Evolutionary conservation across 2,113 vertebrate genomes (phyloP), one percentile per base, ranked within the genome.

Genomic region (Embiotoca jacksoni): DNA sequence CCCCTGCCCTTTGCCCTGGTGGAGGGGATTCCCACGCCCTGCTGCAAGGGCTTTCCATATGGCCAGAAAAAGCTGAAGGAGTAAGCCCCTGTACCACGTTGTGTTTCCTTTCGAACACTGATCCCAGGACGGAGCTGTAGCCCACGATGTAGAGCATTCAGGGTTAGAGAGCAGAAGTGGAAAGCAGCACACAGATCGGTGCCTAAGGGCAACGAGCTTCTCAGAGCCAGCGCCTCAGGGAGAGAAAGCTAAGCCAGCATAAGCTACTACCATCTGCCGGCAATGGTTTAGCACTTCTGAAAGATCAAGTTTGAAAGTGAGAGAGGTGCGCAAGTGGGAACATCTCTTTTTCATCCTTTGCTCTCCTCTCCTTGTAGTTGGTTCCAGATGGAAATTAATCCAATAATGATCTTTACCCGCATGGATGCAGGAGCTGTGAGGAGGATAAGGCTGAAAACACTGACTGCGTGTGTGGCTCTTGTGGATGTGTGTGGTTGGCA

Each of bases 241-340:
- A 87, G 86, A 78, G 82, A 87, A 88, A 71, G 62, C 81, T 93
- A 89, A 93, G 90, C 88, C 90, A 91, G 72, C 75, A 82, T 91
- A 91, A 92, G 88, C 91, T 90, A 85, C 83, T 84, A 87, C 88
- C 91, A 89, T 91, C 90, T 90, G 88, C 90, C 58, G 49, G 85
- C 78, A 75, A 78, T 88, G 87, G 82, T 82, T 90, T 81, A 80
- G 68, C 78, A 76, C 83, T 88, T 87, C 78, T 77, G 61, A 82
- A 88, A 83, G 90, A 91, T 92, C 86, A 78, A 75, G 77, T 87
- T 88, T 86, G 71, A 85, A 88, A 90, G 86, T 83, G 46, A 83
- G 79, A 74, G 78, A 88, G 87, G 81, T 81, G 69, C 8, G 8
- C 67, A 39, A 71, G 69, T 80, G 69, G 75, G 84, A 73, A 69